Evolutionary conservation across 2,797 vertebrate genomes (phyloP), one percentile per base, ranked within the genome.

Genomic region (Pseudochaenichthys georgianus): DNA sequence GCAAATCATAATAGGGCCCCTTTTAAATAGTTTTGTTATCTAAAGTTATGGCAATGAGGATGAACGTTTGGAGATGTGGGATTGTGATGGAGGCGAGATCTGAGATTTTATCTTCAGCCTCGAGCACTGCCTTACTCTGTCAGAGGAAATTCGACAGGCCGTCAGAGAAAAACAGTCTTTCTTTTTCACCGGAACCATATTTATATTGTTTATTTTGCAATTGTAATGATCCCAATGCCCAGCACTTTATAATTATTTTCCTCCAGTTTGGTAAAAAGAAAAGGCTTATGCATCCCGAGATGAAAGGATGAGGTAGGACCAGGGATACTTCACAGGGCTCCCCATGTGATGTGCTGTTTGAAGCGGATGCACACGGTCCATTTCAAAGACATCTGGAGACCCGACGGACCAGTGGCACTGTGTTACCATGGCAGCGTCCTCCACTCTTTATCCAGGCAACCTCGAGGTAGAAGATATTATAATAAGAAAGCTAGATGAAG

Each of bases 371-470:
- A 84, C 84, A 85, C 21, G 1, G 74, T 91, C 88, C 71, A 68
- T 92, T 93, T 93, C 89, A 93, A 94, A 93, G 90, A 93, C 90
- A 86, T 90, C 86, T 89, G 89, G 83, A 91, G 77, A 86, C 78
- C 85, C 17, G 83, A 85, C 82, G 85, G 87, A 84, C 34, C 81
- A 67, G 70, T 83, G 81, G 86, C 85, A 64, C 75, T 48, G 64
- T 6, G 91, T 94, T 94, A 70, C 90, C 87, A 93, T 93, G 91
- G 92, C 70, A 92, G 78, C 92, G 60, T 84, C 64, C 78, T 72
- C 71, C 73, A 23, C 71, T 82, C 73, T 67, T 61, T 17, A 61
- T 76, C 75, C 72, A 45, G 64, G 67, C 79, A 63, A 71, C 59
- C 84, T 67, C 58, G 71, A 61, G 52, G 70, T 83, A 41, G 50